Percentiles rank a stretch among this genome's conserved stretches.
Conservation (phyloP, 2,888 invertebrate genomes). For the Nebria brevicollis region DNA sequence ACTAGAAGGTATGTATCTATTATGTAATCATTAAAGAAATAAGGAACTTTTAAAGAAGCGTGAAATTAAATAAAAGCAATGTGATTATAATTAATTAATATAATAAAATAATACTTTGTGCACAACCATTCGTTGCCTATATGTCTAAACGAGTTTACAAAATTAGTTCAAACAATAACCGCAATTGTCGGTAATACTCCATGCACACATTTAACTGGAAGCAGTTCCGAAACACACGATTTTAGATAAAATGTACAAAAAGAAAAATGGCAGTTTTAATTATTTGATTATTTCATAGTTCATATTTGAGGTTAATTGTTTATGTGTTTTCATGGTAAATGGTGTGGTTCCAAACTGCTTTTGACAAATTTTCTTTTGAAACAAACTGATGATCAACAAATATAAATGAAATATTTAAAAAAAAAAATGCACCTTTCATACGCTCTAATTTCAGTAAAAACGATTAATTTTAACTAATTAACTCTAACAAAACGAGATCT, state of each 20-base stretch:
- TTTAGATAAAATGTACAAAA: neutral
- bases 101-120: constrained; percentile 43
- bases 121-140: constrained; percentile 45
- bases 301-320: neutral
- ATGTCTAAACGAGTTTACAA: neutral
- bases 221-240: neutral
- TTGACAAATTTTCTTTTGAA: neutral
- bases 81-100: constrained; percentile 23
- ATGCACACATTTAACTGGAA: neutral
- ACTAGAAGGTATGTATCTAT: neutral
- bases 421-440: constrained; percentile 21
- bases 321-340: neutral
- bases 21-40: constrained; percentile 17
- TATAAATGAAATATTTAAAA: neutral
- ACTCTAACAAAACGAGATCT: constrained; percentile 35
- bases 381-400: constrained; percentile 22
- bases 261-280: neutral
- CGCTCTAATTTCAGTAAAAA: constrained; percentile 12
- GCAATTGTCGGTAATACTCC: neutral
- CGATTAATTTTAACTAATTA: constrained; percentile 17
- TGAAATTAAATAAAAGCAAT: constrained; percentile 53
- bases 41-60: constrained; percentile 52
- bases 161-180: neutral
- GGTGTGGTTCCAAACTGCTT: neutral
- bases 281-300: neutral